Percentiles rank a stretch among this genome's conserved stretches.
These are phyloP conservation scores for Pemphredon lugubris DNA, from an alignment of 2,888 invertebrate species.

Conservation along the genomic window DNA sequence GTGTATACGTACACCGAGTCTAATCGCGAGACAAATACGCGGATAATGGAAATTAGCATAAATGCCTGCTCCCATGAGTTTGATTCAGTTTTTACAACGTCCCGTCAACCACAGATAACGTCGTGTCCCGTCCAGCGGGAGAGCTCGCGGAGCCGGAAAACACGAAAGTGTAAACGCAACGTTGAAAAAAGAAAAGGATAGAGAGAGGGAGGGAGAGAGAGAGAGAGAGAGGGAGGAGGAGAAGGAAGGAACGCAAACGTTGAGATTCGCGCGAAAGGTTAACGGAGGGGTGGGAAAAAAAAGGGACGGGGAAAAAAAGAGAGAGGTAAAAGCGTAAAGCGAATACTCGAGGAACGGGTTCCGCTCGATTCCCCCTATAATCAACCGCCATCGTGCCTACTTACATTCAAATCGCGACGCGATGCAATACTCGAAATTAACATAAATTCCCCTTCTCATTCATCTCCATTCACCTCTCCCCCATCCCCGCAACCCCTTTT, in stretches of 20 bases:
- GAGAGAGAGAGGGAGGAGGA: neutral
- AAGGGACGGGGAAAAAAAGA: neutral
- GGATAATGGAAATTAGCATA: constrained; percentile 3
- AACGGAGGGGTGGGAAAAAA: neutral
- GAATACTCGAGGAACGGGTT: neutral
- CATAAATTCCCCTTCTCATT: constrained; percentile 36
- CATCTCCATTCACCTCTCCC: constrained; percentile 18
- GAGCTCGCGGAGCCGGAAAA: no score
- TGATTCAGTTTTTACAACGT: no score
- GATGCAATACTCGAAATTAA: constrained; percentile 42
- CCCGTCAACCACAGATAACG: no score
- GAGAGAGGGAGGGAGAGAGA: neutral
- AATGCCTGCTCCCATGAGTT: neutral
- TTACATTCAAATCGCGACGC: constrained; percentile 25
- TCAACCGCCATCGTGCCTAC: constrained; percentile 19
- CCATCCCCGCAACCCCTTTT: neutral
- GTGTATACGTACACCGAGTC: neutral
- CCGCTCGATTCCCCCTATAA: constrained; percentile 28
- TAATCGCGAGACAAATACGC: neutral
- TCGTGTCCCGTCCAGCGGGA: no score
- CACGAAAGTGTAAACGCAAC: no score
- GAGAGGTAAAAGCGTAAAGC: neutral
- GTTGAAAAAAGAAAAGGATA: no score
- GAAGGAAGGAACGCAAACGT: neutral
- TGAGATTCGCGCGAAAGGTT: neutral